Conservation (phyloP, 2,888 invertebrate genomes). For the Frankliniella intonsa region DNA sequence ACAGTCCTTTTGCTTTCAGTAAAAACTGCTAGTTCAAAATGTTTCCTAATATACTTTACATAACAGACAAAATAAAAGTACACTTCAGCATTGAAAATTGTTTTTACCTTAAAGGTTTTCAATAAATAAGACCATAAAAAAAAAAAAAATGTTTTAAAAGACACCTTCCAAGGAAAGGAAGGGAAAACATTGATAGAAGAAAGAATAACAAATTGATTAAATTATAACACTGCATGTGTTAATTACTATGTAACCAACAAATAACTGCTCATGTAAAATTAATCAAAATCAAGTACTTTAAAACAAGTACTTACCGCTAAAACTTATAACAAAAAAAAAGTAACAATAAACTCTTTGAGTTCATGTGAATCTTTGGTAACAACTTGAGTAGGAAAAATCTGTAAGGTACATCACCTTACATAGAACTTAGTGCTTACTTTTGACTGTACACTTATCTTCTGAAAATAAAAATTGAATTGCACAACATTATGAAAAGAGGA, state of each 20-base stretch:
- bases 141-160: not conserved
- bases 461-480: not conserved
- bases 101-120: not conserved
- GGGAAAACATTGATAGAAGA: not conserved
- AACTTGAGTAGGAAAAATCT: not conserved
- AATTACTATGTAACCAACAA: not conserved
- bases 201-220: not conserved
- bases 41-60: too few species aligned
- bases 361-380: not conserved
- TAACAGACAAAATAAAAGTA: not conserved
- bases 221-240: not conserved
- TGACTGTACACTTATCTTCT: not conserved
- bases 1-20: not conserved
- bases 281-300: not conserved
- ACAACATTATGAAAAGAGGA: not conserved
- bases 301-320: not conserved
- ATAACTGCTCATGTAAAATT: not conserved
- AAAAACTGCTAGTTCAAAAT: not conserved
- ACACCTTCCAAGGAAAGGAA: not conserved
- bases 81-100: not conserved
- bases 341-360: not conserved
- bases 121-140: not conserved
- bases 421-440: not conserved
- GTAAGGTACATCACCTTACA: not conserved
- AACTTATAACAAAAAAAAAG: not conserved